A percentile compares a stretch with the other conserved stretches of the same genome.
phyloP scores from a whole-genome alignment of 2,113 vertebrate genomes.

The Beaufortia kweichowensis region DNA sequence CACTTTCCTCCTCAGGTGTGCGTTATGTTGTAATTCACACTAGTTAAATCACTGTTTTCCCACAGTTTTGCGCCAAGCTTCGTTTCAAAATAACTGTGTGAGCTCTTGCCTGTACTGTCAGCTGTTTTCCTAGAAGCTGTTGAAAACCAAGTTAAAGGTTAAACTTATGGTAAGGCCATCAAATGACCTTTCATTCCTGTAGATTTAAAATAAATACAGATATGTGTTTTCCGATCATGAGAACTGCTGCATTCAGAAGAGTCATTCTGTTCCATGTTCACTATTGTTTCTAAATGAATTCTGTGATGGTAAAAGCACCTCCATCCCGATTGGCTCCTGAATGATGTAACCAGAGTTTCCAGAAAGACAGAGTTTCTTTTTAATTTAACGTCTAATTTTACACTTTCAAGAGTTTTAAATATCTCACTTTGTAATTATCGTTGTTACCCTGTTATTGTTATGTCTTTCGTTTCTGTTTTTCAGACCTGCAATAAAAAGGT shows the following conservation, averaged over 20 bases:
- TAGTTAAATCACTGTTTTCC: slow-evolving; percentile 19
- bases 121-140: neutral
- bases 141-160: neutral
- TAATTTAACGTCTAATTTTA: slow-evolving; percentile 47
- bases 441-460: slow-evolving; percentile 47
- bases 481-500: slow-evolving; percentile 56
- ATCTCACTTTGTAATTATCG: slow-evolving; percentile 56
- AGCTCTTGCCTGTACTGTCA: neutral
- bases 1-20: slow-evolving; percentile 23
- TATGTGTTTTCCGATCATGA: neutral
- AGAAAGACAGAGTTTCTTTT: neutral
- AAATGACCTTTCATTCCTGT: slow-evolving; percentile 17
- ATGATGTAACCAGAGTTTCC: slow-evolving; percentile 10
- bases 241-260: slow-evolving; percentile 5
- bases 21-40: slow-evolving; percentile 21
- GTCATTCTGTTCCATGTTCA: neutral
- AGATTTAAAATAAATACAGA: slow-evolving; percentile 1
- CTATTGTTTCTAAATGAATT: slow-evolving; percentile 3
- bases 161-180: neutral
- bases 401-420: slow-evolving; percentile 42
- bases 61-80: neutral
- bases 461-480: slow-evolving; percentile 38
- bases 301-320: neutral
- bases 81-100: neutral
- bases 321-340: slow-evolving; percentile 3